Base-by-base conservation (phyloP, 2,888 invertebrate genomes). In the Scrobipalpa costella region DNA sequence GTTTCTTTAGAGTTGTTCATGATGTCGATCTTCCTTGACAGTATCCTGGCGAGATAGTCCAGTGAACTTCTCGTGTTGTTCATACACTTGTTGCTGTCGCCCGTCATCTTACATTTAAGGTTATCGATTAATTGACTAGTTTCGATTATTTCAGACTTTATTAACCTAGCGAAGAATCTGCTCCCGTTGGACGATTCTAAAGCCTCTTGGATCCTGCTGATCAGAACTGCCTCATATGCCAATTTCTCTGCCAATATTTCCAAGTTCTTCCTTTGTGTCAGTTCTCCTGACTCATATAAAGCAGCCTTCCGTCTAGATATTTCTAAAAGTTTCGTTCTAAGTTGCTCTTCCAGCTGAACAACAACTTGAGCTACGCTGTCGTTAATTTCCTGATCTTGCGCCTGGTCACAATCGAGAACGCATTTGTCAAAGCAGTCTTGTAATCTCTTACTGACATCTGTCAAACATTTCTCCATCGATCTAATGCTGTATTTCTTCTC, bases 191-290 rank as follows among this genome's bases (percentile, higher is more conserved):
- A 92, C 49, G 93, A 91, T 64, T 92, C 90, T 61, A 95, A 88
- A 59, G 95, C 94, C 80, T 95, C 94, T 71, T 94, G 93, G 68
- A 95, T 93, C 74, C 94, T 92, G 67, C 94, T 93, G 65, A 95
- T 93, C 64, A 95, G 92, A 27, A 96, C 94, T 64, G 95, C 95
- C 85, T 97, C 96, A 80, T 95, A 96, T 0, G 96, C 96, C 19
- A 96, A 91, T 76, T 96, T 95, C 82, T 96, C 96, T 1, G 96
- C 96, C 63, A 96, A 85, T 63, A 96, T 90, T 75, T 95, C 94
- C 68, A 95, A 85, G 76, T 94, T 94, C 68, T 94, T 94, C 57
- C 93, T 92, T 65, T 93, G 93, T 62, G 95, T 94, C 68, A 96
- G 90, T 74, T 94, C 93, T 64, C 95, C 95, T 11, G 93, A 93